Conservation (phyloP, 2,888 invertebrate species). For the Xanthia togata region DNA sequence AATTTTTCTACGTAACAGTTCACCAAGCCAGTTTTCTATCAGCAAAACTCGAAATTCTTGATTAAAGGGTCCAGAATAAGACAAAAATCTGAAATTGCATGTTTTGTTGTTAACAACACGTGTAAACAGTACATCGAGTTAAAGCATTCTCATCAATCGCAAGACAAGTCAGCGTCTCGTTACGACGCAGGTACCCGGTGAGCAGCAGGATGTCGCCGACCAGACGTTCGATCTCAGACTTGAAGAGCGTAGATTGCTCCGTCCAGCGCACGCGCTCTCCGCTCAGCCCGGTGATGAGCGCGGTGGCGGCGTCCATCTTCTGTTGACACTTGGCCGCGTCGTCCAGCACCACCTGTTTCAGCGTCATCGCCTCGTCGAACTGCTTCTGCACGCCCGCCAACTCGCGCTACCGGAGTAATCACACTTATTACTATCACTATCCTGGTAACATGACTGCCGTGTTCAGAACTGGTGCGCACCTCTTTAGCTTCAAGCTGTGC, state of each 20-base stretch:
- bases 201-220: slow-evolving; percentile 96
- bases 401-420: slow-evolving; percentile 77
- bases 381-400: slow-evolving; percentile 91
- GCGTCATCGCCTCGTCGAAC: slow-evolving; percentile 93
- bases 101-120: neutral
- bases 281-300: slow-evolving; percentile 95
- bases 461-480: slow-evolving; percentile 67
- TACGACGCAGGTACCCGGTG: slow-evolving; percentile 88
- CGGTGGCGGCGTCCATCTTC: slow-evolving; percentile 97
- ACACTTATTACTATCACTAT: slow-evolving; percentile 1
- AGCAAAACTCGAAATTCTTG: slow-evolving; percentile 94
- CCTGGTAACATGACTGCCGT: neutral
- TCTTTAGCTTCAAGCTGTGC: slow-evolving; percentile 88
- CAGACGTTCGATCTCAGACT: slow-evolving; percentile 95
- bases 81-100: slow-evolving; percentile 91
- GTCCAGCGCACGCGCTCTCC: slow-evolving; percentile 97
- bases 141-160: neutral
- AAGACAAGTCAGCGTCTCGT: neutral
- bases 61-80: slow-evolving; percentile 97
- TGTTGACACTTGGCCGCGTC: slow-evolving; percentile 95
- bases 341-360: slow-evolving; percentile 93
- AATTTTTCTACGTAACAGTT: slow-evolving; percentile 92
- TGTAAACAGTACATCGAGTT: neutral
- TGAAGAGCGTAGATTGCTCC: slow-evolving; percentile 95
- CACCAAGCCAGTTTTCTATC: slow-evolving; percentile 92